These are phyloP conservation scores for Xanthia icteritia DNA, from an alignment of 2,888 invertebrate species.

Conservation along the genomic window DNA sequence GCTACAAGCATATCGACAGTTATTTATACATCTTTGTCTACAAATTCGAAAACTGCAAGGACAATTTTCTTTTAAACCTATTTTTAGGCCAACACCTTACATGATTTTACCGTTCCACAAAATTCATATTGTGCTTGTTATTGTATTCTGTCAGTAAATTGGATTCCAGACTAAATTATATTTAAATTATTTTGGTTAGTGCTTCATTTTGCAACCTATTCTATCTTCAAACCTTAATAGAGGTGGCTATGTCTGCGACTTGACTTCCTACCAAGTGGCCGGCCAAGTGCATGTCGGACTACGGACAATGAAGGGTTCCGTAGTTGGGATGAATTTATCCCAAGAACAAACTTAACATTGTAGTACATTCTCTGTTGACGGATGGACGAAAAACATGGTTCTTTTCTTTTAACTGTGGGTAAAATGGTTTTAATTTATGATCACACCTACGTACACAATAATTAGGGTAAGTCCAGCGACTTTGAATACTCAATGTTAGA, in stretches of 20 bases:
- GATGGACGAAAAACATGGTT: slow-evolving; percentile 18
- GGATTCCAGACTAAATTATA: background rate
- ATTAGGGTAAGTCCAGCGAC: too few relatives aligned
- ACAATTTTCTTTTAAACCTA: background rate
- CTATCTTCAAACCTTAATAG: background rate
- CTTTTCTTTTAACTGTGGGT: background rate
- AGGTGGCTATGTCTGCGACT: background rate
- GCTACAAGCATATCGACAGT: too few relatives aligned
- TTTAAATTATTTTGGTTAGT: background rate
- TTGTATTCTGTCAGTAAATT: background rate
- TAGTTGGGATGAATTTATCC: too few relatives aligned
- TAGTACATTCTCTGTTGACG: slow-evolving; percentile 15
- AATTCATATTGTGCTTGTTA: background rate
- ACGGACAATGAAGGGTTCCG: too few relatives aligned
- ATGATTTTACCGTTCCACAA: background rate
- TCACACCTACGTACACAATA: background rate
- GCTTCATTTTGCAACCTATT: background rate
- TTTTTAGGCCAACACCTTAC: background rate
- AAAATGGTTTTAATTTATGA: slow-evolving; percentile 10
- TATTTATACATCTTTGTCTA: background rate
- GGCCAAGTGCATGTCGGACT: too few relatives aligned
- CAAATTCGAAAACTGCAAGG: background rate
- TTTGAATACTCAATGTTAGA: too few relatives aligned
- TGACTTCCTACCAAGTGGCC: slow-evolving; percentile 14
- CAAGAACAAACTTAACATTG: too few relatives aligned